These are phyloP conservation scores for Folsomia candida DNA, from an alignment of 2,888 invertebrate genomes.

Conservation along the genomic window DNA sequence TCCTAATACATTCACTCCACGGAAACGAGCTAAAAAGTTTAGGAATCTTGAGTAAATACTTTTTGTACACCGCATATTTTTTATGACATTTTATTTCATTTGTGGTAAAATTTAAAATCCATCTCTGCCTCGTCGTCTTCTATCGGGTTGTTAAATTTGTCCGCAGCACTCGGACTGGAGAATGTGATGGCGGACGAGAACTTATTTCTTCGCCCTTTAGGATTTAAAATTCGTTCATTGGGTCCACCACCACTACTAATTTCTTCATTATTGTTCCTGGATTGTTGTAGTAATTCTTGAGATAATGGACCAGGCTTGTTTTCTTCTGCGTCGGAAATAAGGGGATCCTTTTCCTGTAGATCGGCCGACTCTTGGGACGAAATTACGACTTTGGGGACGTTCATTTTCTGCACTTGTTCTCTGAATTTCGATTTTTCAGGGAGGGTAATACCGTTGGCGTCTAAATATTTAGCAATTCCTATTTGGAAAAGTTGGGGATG, in stretches of 20 bases:
- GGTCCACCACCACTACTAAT: too few species aligned
- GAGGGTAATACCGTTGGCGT: slow-evolving; percentile 14
- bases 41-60: too few species aligned
- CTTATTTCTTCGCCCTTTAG: too few species aligned
- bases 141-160: not conserved
- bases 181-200: not conserved
- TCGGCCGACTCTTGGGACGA: not conserved
- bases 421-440: slow-evolving; percentile 11
- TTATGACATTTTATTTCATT: not conserved
- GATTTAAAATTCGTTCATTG: too few species aligned
- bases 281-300: not conserved
- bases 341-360: too few species aligned
- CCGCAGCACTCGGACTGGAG: not conserved
- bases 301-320: too few species aligned
- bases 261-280: not conserved
- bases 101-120: not conserved
- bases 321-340: not conserved
- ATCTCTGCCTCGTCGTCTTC: slow-evolving; percentile 1
- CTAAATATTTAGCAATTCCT: slow-evolving; percentile 3
- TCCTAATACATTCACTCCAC: too few species aligned
- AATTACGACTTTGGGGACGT: slow-evolving; percentile 5
- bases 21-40: too few species aligned
- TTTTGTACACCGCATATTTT: not conserved
- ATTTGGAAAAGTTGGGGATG: slow-evolving; percentile 13
- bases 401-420: not conserved